Conservation (phyloP, 2,888 invertebrate genomes). For the Napeogenes sylphis region DNA sequence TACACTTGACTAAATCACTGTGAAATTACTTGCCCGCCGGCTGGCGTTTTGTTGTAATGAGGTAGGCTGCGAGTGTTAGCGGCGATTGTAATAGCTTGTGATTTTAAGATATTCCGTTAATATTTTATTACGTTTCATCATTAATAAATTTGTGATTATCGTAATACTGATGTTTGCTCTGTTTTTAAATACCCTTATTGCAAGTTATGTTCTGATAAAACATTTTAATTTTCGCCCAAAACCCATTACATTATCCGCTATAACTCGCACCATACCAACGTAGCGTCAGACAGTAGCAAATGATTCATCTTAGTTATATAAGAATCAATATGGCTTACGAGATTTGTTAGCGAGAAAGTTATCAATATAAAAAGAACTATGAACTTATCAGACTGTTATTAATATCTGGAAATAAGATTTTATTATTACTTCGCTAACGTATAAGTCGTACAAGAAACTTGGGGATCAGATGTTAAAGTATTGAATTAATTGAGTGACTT, state of each 20-base stretch:
- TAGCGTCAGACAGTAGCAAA: conserved; percentile 17
- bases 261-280: neutral
- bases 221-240: no score
- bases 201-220: no score
- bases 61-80: conserved; percentile 37
- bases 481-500: no score
- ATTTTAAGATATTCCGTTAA: no score
- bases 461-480: no score
- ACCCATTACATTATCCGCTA: no score
- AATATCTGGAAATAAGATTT: neutral
- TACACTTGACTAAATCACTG: conserved; percentile 74
- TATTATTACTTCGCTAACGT: no score
- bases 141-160: no score
- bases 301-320: conserved; percentile 26
- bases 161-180: no score
- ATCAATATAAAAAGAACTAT: neutral
- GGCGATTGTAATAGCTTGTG: conserved; percentile 27
- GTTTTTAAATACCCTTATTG: no score
- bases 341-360: conserved; percentile 1
- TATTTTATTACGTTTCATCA: no score
- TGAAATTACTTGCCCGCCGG: conserved; percentile 68
- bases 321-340: conserved; percentile 8
- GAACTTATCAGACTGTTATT: neutral
- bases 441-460: no score
- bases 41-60: conserved; percentile 39